Base-by-base conservation (phyloP, 1,140 invertebrate species). In the Pteromalus puparum region DNA sequence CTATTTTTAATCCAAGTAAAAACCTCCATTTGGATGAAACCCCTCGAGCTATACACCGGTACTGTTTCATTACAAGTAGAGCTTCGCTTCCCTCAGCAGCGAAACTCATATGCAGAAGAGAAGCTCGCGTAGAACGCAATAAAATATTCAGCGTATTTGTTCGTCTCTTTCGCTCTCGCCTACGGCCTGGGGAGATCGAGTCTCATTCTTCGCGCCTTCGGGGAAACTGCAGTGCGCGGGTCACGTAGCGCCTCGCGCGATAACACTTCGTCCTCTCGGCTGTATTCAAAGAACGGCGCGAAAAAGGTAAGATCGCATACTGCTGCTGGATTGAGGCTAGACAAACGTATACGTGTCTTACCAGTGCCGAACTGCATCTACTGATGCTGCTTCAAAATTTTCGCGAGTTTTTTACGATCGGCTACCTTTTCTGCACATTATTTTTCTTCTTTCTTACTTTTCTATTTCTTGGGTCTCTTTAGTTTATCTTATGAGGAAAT, bases 261-360 rank as follows among this genome's bases (percentile, higher is more conserved):
- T 90, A 91, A 91, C 90, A 86, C 88, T 76, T 89, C 87, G 85
- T 86, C 42, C 85, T 86, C 79, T 53, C 28, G 65, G 70, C 18
- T 85, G 88, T 90, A 91, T 91, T 91, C 90, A 90, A 90, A 91
- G 88, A 84, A 85, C 75, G 73, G 78, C 88, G 87, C 82, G 81
- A 87, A 38, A 86, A 89, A 81, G 76, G 82, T 87, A 78, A 89
- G 89, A 91, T 90, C 90, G 89, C 88, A 90, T 85, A 83, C 78
- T 84, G 84, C 68, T 87, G 15, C 21, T 28, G 90, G 90, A 92
- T 92, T 91, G 91, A 89, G 88, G 89, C 88, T 90, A 87, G 87
- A 88, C 89, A 91, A 91, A 91, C 89, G 87, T 88, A n/a, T n/a
- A 90, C 89, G 86, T 88, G 88, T 88, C 86, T 85, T 68, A 83